phyloP scores from a whole-genome alignment of 2,797 vertebrate genomes.

The Avahi laniger region DNA sequence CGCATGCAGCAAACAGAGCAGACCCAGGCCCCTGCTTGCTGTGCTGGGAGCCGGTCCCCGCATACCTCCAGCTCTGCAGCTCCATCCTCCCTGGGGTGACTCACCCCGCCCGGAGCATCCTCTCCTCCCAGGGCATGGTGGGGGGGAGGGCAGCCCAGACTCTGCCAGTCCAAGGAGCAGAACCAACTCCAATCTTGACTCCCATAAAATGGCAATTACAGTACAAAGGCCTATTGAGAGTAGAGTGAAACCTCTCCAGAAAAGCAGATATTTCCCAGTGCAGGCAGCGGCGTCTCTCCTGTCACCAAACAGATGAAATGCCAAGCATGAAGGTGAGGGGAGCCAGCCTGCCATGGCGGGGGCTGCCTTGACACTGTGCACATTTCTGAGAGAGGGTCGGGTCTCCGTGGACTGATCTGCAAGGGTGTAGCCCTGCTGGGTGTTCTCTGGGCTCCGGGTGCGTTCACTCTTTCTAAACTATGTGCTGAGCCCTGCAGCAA shows the following conservation, averaged over 20 bases:
- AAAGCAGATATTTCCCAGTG: rapidly evolving
- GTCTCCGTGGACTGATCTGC: not conserved
- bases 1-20: too few species aligned
- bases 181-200: not conserved
- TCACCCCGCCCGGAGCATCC: not conserved
- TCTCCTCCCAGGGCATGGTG: not conserved
- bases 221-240: not conserved
- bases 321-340: not conserved
- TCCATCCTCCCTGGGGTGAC: not conserved
- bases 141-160: rapidly evolving
- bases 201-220: not conserved
- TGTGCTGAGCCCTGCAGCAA: not conserved
- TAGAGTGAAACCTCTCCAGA: not conserved
- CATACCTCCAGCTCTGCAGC: not conserved
- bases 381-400: not conserved
- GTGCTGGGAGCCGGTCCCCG: not conserved
- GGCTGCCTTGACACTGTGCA: rapidly evolving
- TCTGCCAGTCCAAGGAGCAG: not conserved
- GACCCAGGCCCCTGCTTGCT: not conserved
- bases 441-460: too few species aligned
- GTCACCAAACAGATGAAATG: not conserved
- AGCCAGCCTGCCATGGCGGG: rapidly evolving
- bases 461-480: not conserved
- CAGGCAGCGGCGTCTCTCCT: not conserved
- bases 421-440: not conserved